Evolutionary conservation across 2,888 invertebrate genomes (phyloP).

Genomic region (Drosophila anomelani): DNA sequence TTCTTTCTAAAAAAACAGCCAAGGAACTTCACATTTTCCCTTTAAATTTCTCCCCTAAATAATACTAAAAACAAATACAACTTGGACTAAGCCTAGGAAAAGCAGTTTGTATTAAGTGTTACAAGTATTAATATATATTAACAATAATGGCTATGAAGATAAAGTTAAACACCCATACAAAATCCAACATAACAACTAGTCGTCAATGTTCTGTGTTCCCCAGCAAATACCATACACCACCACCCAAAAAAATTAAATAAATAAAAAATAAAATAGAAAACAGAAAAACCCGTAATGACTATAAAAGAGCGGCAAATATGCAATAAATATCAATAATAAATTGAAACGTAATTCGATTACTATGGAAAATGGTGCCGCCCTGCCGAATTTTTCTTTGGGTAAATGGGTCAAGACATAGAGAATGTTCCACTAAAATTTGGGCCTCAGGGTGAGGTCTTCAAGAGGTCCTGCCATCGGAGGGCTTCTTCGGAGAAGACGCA

Average conservation of each 20-base stretch:
- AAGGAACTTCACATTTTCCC: background rate
- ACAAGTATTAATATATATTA: conserved; percentile 43
- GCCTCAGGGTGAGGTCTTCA: conserved; percentile 23
- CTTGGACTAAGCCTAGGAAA: conserved; percentile 39
- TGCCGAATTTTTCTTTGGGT: conserved; percentile 17
- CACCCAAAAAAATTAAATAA: background rate
- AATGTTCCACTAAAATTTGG: conserved; percentile 6
- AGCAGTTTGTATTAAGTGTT: conserved; percentile 49
- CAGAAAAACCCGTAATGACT: conserved; percentile 28
- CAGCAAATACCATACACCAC: conserved; percentile 13
- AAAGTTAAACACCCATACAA: conserved; percentile 11
- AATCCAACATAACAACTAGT: conserved; percentile 27
- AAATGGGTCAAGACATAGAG: conserved; percentile 26
- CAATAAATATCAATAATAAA: conserved; percentile 63
- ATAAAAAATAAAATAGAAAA: background rate
- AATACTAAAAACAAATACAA: conserved; percentile 37
- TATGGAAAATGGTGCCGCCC: conserved; percentile 36
- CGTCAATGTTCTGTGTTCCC: conserved; percentile 54
- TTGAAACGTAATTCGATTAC: conserved; percentile 61
- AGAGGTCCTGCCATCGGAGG: background rate
- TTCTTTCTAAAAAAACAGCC: background rate
- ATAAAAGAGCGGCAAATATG: conserved; percentile 57
- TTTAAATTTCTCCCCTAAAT: background rate
- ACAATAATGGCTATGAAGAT: conserved; percentile 41
- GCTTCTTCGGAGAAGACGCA: background rate